These are phyloP conservation scores for Pollenia griseotomentosa DNA, from an alignment of 2,888 invertebrate genomes.

Conservation along the genomic window DNA sequence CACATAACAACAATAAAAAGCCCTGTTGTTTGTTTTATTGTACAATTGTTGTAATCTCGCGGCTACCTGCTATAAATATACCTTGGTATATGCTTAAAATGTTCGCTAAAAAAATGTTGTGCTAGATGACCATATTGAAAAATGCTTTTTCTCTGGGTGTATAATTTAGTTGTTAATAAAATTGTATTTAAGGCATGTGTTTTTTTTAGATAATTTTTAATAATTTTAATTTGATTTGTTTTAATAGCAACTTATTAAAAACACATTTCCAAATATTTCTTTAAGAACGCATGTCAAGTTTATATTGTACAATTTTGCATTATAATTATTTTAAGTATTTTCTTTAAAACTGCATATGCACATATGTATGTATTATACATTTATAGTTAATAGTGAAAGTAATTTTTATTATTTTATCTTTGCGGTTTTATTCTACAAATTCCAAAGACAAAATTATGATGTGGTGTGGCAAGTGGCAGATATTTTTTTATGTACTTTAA, in stretches of 20 bases:
- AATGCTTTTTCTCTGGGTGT: too few relatives aligned
- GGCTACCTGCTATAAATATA: too few relatives aligned
- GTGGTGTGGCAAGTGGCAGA: slow-evolving; percentile 75
- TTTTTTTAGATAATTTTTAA: slow-evolving; percentile 11
- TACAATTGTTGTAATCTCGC: too few relatives aligned
- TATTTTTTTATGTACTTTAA: slow-evolving; percentile 32
- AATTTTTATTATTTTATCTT: slow-evolving; percentile 24
- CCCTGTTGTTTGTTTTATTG: too few relatives aligned
- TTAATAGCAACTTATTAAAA: not conserved
- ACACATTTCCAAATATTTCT: slow-evolving; percentile 16
- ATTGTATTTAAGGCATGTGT: slow-evolving; percentile 24
- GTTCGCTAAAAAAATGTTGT: too few relatives aligned
- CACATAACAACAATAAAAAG: too few relatives aligned
- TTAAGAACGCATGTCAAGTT: slow-evolving; percentile 33
- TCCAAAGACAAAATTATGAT: slow-evolving; percentile 60
- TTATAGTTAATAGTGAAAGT: slow-evolving; percentile 14
- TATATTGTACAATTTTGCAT: not conserved
- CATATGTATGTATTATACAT: not conserved
- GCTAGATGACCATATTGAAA: too few relatives aligned
- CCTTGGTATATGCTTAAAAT: too few relatives aligned
- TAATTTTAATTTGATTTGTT: slow-evolving; percentile 1
- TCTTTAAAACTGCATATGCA: not conserved
- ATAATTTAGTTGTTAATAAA: too few relatives aligned
- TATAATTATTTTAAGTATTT: not conserved
- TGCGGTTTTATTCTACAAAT: slow-evolving; percentile 37